phyloP scores from a whole-genome alignment of 2,888 invertebrate genomes.

The Conomelus anceps region DNA sequence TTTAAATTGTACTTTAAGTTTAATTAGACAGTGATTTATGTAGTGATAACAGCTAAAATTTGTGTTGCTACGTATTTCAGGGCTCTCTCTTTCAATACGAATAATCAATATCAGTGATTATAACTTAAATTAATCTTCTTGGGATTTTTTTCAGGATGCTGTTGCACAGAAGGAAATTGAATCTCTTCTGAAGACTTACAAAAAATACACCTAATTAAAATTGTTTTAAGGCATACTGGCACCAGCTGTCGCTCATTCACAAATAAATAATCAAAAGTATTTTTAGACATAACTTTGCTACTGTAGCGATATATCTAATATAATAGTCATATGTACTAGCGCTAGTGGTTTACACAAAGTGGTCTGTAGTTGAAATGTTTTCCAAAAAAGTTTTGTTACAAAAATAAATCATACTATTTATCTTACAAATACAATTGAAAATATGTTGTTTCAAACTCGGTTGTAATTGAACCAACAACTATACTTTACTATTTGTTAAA shows the following conservation, averaged over 20 bases:
- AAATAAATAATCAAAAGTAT: neutral
- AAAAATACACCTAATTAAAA: neutral
- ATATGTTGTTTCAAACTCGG: too few species aligned
- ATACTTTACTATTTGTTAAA: too few species aligned
- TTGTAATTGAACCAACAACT: too few species aligned
- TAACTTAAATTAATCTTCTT: neutral
- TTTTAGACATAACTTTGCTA: neutral
- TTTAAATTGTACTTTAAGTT: too few species aligned
- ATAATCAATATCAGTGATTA: neutral
- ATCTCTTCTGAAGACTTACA: constrained; percentile 31
- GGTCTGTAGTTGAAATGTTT: neutral
- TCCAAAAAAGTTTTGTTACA: too few species aligned
- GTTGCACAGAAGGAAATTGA: constrained; percentile 31
- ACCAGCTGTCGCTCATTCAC: too few species aligned
- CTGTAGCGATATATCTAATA: neutral
- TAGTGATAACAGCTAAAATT: constrained; percentile 7
- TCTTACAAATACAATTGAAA: neutral
- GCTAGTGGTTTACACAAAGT: neutral
- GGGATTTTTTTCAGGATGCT: constrained; percentile 30
- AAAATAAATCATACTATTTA: neutral
- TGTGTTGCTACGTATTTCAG: too few species aligned
- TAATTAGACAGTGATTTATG: neutral
- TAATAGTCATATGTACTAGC: neutral
- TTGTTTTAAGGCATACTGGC: neutral
- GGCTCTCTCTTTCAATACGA: too few species aligned